Evolutionary conservation across 1,140 invertebrate species (phyloP), one percentile per base, ranked within the genome.

Genomic region (Cyphomyrmex costatus): DNA sequence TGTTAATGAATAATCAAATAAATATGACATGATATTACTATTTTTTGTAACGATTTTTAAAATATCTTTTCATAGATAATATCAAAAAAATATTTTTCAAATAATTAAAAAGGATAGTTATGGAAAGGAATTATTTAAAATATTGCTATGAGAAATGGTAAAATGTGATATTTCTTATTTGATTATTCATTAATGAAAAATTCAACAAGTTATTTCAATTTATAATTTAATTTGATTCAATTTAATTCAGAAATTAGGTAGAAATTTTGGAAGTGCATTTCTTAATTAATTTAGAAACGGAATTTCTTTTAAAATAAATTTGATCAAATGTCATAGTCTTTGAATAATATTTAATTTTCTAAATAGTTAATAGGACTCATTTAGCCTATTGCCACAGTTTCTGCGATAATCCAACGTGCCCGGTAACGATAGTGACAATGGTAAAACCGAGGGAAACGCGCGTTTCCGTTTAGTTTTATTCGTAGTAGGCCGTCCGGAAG

Each of bases 401-500:
- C 53, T 24, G 12, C 24, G 19, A 14, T 58, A 82, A 82, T 73
- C 53, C 53, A 83, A 74, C 36, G 42, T 42, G n/a, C 1, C 14
- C 49, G 24, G 6, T 19, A 42, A 46, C 19, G 46, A 46, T 51
- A 10, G n/a, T 30, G 46, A 46, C 53, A 71, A 60, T 24, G 53
- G 8, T 58, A 58, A 49, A 82, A 71, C 71, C 51, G 73, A 83
- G 61, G 24, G 53, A 74, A 83, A 83, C 36, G 33, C 27, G 36
- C 42, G 56, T 49, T 83, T 83, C 68, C 79, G 68, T 4, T 83
- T 21, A 49, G 33, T 60, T 83, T 60, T 83, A 71, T 83, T 46
- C 79, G 30, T 36, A 7, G 36, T 53, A 58, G 53, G 68, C 33
- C 51, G 24, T 21, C 51, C 53, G 36, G 78, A 66, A 42, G 66